Conservation (phyloP, 2,797 vertebrate genomes). For the Diceros bicornis region DNA sequence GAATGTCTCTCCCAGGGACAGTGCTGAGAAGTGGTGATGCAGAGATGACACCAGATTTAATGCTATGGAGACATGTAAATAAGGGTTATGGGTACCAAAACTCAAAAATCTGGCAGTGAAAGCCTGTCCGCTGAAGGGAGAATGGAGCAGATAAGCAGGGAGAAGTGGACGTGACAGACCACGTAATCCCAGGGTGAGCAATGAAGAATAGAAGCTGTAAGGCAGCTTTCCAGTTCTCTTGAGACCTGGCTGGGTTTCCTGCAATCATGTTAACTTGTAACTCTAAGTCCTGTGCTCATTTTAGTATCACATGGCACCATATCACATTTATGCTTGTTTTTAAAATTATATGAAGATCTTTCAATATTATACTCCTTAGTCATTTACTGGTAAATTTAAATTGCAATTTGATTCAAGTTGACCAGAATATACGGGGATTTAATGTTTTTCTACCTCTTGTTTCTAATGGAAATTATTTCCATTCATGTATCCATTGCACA, state of each 20-base stretch:
- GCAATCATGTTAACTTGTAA: not conserved
- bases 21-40: not conserved
- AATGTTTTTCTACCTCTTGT: not conserved
- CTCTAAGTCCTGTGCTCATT: not conserved
- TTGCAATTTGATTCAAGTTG: conserved; percentile 47
- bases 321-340: not conserved
- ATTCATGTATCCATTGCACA: not conserved
- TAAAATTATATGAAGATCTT: not conserved
- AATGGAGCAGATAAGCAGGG: not conserved
- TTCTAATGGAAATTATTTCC: conserved; percentile 38
- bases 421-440: not conserved
- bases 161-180: not conserved
- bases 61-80: not conserved
- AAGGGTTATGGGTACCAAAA: not conserved
- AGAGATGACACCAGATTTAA: not conserved
- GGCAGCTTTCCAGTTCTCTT: not conserved
- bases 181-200: not conserved
- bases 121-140: not conserved
- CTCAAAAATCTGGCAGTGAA: not conserved
- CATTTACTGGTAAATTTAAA: not conserved
- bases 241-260: not conserved
- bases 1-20: not conserved
- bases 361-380: not conserved
- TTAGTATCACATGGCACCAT: not conserved
- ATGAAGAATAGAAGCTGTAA: not conserved